Base-by-base conservation (phyloP, 1,140 invertebrate genomes). In the Drosophila kikkawai region DNA sequence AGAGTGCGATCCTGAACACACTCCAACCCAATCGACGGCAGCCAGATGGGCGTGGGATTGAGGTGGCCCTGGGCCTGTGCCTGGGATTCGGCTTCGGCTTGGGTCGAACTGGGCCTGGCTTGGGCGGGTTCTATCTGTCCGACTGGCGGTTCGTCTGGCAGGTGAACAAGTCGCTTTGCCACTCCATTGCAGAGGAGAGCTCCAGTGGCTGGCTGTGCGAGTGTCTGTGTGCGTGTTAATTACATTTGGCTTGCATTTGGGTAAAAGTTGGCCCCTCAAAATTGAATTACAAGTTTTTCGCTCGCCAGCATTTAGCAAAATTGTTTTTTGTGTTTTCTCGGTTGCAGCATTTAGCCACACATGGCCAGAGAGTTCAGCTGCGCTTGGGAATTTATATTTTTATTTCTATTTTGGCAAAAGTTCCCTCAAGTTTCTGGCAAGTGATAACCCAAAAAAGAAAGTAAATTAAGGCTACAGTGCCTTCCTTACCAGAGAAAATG, bases 211-310 rank as follows among this genome's bases (percentile, higher is more conserved):
- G 41, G 42, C 45, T 50, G 66, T 47, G 51, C 36, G 22, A 9
- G 51, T 70, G 57, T 69, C 32, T 53, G 71, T 83, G 73, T 87
- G 71, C 73, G 84, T 87, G 83, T 87, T 87, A 87, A 87, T 87
- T 87, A 87, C 84, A 87, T 87, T 87, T 84, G 59, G 80, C 69
- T 75, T 80, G 80, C 84, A 87, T 83, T 78, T 88, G 80, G 79
- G 68, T 66, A 80, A 80, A 87, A 75, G 82, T 87, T 77, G 55
- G 55, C 36, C 53, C 67, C 60, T 73, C 70, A 61, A 84, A 87
- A 87, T 87, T 87, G 74, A 87, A 87, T 87, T 87, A 87, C 84
- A 87, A 88, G 80, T 87, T 87, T 87, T 87, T 80, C 76, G 58
- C 66, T 79, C 37, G 73, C 67, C 48, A 80, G 64, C 81, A 81